Percentiles rank a stretch among this genome's conserved stretches.
Evolutionary conservation across 1,140 invertebrate species (phyloP).

Genomic region (Riptortus pedestris): DNA sequence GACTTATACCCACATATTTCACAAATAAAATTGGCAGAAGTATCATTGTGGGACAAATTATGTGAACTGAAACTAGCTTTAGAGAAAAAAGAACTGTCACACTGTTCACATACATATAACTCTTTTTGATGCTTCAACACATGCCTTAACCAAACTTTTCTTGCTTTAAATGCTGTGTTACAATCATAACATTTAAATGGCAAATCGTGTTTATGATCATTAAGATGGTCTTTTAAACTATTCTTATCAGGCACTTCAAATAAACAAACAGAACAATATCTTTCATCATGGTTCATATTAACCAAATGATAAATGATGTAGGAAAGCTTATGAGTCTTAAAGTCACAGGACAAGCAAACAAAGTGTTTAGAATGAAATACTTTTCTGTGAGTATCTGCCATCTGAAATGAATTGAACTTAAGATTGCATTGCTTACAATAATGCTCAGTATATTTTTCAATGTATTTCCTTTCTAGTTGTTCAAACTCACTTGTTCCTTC

Average conservation of each 20-base stretch:
- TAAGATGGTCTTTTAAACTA: slow-evolving; percentile 2
- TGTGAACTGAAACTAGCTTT: neutral
- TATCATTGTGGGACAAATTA: neutral
- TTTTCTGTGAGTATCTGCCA: slow-evolving; percentile 10
- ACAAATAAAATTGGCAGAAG: neutral
- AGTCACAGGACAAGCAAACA: slow-evolving; percentile 19
- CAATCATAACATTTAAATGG: slow-evolving; percentile 16
- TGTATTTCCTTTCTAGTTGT: neutral
- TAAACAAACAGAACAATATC: slow-evolving; percentile 16
- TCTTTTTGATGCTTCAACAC: neutral
- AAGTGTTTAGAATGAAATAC: slow-evolving; percentile 22
- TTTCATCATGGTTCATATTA: slow-evolving; percentile 14
- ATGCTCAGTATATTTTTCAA: neutral
- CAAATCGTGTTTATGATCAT: slow-evolving; percentile 14
- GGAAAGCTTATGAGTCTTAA: slow-evolving; percentile 5
- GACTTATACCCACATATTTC: slow-evolving; percentile 17
- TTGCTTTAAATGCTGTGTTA: neutral
- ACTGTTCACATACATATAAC: neutral
- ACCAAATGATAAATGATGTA: slow-evolving; percentile 14
- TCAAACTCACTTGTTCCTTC: neutral
- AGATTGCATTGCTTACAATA: slow-evolving; percentile 16
- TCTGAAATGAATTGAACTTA: neutral
- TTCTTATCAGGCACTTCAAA: neutral
- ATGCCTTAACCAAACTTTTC: slow-evolving; percentile 16
- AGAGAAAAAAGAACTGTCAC: slow-evolving; percentile 2